These are phyloP conservation scores for Sminthurinus signatus DNA, from an alignment of 1,140 invertebrate genomes.

Conservation along the genomic window DNA sequence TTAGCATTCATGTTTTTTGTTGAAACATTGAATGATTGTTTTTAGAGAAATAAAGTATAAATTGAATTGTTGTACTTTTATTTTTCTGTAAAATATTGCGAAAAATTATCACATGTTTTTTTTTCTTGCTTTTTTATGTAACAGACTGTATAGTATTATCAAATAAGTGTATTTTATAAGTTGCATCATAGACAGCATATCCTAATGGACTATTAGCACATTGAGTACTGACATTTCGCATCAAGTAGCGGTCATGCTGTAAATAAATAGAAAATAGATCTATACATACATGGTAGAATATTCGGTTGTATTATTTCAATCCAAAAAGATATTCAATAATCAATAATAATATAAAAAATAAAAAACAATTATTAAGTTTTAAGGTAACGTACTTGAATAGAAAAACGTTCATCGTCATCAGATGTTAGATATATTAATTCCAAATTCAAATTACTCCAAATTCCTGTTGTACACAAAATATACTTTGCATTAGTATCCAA, in stretches of 20 bases:
- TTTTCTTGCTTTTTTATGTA: no score
- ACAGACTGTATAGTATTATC: not conserved
- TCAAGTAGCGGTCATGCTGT: slow-evolving; percentile 50
- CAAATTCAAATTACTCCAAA: slow-evolving; percentile 52
- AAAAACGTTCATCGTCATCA: slow-evolving; percentile 55
- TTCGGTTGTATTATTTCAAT: slow-evolving; percentile 1
- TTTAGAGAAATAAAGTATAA: no score
- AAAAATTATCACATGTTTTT: no score
- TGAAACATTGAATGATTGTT: no score
- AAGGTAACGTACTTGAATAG: slow-evolving; percentile 46
- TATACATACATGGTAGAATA: no score
- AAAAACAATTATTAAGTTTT: not conserved
- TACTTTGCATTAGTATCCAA: no score
- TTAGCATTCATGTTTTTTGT: no score
- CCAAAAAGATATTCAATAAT: not conserved
- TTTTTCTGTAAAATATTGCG: no score
- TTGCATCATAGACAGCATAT: slow-evolving; percentile 49
- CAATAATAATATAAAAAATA: no score
- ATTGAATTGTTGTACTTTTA: no score
- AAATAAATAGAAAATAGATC: slow-evolving; percentile 7
- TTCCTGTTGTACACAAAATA: no score
- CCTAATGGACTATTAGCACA: slow-evolving; percentile 53
- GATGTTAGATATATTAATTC: slow-evolving; percentile 54
- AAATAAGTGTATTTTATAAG: slow-evolving; percentile 15
- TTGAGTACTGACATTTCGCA: slow-evolving; percentile 52